These are phyloP conservation scores for Macrophya alboannulata DNA, from an alignment of 2,888 invertebrate species.

Conservation along the genomic window DNA sequence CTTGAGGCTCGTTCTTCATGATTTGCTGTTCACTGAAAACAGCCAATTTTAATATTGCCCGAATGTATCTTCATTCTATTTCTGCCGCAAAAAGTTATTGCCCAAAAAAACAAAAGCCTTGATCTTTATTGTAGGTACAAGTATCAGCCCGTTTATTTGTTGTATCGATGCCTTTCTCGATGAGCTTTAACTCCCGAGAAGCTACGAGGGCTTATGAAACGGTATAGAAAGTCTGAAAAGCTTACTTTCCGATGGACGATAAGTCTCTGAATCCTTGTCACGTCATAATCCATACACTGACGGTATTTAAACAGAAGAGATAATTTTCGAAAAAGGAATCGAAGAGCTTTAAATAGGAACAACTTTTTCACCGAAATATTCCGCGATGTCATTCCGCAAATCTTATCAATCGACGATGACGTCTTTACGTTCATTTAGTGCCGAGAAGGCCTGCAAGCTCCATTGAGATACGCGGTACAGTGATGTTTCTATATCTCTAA, in stretches of 20 bases:
- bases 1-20: conserved; percentile 38
- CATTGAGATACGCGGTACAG: conserved; percentile 28
- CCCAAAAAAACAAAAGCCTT: neutral
- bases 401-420: conserved; percentile 31
- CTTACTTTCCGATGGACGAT: neutral
- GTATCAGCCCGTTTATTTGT: conserved; percentile 5
- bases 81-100: neutral
- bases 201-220: neutral
- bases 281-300: neutral
- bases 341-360: neutral
- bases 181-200: neutral
- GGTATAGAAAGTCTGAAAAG: neutral
- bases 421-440: conserved; percentile 8
- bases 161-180: neutral
- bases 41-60: neutral
- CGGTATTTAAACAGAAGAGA: neutral
- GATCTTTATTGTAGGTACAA: neutral
- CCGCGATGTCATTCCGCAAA: neutral
- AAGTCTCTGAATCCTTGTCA: neutral
- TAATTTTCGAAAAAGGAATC: neutral
- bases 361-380: neutral
- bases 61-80: neutral
- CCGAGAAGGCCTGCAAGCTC: neutral
- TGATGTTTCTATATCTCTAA: conserved; percentile 48
- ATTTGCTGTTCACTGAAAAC: conserved; percentile 15